Conservation (phyloP, 2,888 invertebrate genomes). For the Cryptus armator region DNA sequence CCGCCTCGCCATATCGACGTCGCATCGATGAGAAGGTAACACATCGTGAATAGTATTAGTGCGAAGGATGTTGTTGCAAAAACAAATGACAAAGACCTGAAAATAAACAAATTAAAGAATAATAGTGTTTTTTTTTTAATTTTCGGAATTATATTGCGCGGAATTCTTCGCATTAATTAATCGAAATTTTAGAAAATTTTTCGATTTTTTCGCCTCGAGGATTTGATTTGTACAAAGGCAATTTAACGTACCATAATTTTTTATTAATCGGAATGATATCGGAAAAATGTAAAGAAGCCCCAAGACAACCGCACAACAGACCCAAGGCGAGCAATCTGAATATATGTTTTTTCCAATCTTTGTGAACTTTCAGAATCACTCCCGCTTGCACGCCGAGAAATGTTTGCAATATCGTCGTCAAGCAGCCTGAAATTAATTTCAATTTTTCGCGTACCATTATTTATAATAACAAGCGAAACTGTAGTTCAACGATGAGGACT, state of each 20-base stretch:
- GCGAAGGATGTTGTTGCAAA: constrained; percentile 93
- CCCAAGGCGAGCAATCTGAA: constrained; percentile 93
- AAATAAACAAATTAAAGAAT: neutral
- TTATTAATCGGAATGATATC: constrained; percentile 95
- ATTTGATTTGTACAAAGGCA: neutral
- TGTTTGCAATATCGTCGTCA: constrained; percentile 92
- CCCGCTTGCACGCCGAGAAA: constrained; percentile 94
- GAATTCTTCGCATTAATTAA: too few relatives aligned
- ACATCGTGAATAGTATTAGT: constrained; percentile 90
- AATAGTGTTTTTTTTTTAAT: neutral
- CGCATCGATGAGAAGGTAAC: constrained; percentile 93
- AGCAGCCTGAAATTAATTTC: constrained; percentile 87
- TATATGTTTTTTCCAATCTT: constrained; percentile 87
- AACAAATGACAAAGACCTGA: constrained; percentile 96
- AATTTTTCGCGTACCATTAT: neutral
- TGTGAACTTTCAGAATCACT: constrained; percentile 88
- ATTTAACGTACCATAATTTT: constrained; percentile 91
- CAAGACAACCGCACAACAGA: constrained; percentile 89
- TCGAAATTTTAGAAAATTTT: too few relatives aligned
- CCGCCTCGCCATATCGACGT: constrained; percentile 92
- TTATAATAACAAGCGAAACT: neutral
- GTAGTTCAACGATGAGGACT: neutral
- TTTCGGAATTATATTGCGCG: too few relatives aligned
- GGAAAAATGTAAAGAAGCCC: constrained; percentile 91
- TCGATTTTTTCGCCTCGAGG: too few relatives aligned